These are phyloP conservation scores for Mesoligia furuncula DNA, from an alignment of 2,888 invertebrate species.

Conservation along the genomic window DNA sequence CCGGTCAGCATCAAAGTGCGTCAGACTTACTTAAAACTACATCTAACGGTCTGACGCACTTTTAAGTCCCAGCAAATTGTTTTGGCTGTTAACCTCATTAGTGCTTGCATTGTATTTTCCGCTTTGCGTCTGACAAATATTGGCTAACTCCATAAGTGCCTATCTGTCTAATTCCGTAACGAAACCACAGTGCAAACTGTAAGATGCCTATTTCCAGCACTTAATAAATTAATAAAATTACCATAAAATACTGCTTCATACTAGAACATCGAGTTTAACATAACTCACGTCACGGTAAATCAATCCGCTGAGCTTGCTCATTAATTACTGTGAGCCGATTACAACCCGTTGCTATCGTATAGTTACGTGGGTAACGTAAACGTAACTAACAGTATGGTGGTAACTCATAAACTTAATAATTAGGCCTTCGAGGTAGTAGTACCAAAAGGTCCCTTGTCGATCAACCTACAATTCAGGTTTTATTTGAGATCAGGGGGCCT, in stretches of 20 bases:
- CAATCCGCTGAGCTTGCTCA: slow-evolving; percentile 26
- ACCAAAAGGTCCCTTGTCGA: neutral
- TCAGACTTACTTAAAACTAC: neutral
- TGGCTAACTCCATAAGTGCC: no score
- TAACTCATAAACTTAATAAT: neutral
- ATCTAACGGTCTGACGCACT: neutral
- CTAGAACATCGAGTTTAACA: slow-evolving; percentile 11
- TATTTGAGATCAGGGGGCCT: no score
- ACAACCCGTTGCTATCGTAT: slow-evolving; percentile 1
- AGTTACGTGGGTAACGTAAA: neutral
- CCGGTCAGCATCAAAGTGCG: neutral
- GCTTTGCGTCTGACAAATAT: neutral
- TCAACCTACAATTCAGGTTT: neutral
- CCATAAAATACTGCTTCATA: slow-evolving; percentile 8
- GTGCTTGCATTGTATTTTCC: neutral
- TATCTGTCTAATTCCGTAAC: neutral
- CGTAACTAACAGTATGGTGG: neutral
- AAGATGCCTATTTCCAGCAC: slow-evolving; percentile 1
- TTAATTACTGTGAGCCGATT: slow-evolving; percentile 16
- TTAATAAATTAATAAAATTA: slow-evolving; percentile 1
- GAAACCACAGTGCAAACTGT: neutral
- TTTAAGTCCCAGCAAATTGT: neutral
- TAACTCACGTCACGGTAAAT: slow-evolving; percentile 25
- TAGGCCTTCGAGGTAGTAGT: neutral
- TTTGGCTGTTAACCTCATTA: neutral